Evolutionary conservation across 2,113 vertebrate species (phyloP).

Genomic region (Tenrec ecaudatus): DNA sequence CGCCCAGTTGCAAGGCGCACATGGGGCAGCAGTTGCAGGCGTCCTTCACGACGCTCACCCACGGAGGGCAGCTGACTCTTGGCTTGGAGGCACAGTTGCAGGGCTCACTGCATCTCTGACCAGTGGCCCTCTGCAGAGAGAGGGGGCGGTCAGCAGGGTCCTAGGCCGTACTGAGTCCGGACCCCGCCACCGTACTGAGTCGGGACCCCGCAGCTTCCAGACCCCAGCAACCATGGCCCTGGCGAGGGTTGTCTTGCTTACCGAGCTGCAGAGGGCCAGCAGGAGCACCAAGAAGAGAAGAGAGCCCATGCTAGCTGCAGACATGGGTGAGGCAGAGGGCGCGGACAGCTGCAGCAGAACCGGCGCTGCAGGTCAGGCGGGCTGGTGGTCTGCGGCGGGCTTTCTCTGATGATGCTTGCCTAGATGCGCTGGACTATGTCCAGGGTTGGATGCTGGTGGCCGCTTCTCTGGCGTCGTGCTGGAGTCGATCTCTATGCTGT

Average conservation of each 20-base stretch:
- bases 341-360: not conserved
- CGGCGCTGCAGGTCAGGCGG: not conserved
- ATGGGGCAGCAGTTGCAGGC: slow-evolving; percentile 97
- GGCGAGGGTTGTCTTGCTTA: not conserved
- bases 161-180: not conserved
- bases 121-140: slow-evolving; percentile 85
- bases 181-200: not conserved
- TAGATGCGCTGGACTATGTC: not conserved
- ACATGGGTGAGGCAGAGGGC: too few relatives aligned
- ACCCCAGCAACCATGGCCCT: not conserved
- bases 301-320: too few relatives aligned
- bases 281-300: too few relatives aligned
- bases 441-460: not conserved
- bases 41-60: slow-evolving; percentile 94
- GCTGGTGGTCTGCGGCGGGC: too few relatives aligned
- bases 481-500: slow-evolving; percentile 38
- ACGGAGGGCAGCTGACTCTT: slow-evolving; percentile 90
- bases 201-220: too few relatives aligned
- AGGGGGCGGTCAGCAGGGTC: not conserved
- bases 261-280: too few relatives aligned
- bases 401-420: not conserved
- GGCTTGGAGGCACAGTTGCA: slow-evolving; percentile 90
- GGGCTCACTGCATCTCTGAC: slow-evolving; percentile 93
- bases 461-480: slow-evolving; percentile 54
- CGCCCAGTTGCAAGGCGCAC: slow-evolving; percentile 98